Evolutionary conservation across 2,888 invertebrate species (phyloP), one percentile per base, ranked within the genome.

Genomic region (Schrankia costaestrigalis): DNA sequence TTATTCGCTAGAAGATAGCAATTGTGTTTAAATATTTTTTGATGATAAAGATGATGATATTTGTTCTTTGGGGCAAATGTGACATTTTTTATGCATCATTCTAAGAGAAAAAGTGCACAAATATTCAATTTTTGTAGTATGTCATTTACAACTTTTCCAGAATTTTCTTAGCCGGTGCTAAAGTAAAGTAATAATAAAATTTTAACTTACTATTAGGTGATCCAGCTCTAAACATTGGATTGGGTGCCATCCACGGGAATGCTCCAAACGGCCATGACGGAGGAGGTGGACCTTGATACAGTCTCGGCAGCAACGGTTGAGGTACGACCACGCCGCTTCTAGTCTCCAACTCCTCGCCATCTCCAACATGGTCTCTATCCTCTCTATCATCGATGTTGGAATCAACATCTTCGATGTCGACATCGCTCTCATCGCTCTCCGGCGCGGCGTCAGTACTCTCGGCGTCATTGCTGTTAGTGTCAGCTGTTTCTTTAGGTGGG

Each of bases 241-340:
- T 90, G 12, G 90, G 90, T 8, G 90, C 89, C 78, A 93, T 89
- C 89, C 91, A 91, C 10, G 91, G 90, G 52, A 92, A 92, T 38
- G 92, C 92, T 11, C 92, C 90, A 50, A 93, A 90, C 30, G 90
- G 90, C 91, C 91, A 91, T 35, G 77, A 62, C 56, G 78, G 79
- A 55, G 91, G 87, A 47, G 90, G 83, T 53, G 81, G 89, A 0
- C 87, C 87, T 41, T 89, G 89, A 48, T 89, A 85, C 53, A 91
- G 71, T 65, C 92, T 80, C 42, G 91, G 91, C 62, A 92, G 76
- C 52, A 93, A 72, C 30, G 93, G 92, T 71, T 92, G 93, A 1
- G 93, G 93, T 31, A 93, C 90, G 51, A 93, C 87, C 30, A 93
- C 92, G 1, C 91, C 88, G 42, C 89, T 83, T 46, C 86, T 65